These are phyloP conservation scores for Microtus pennsylvanicus DNA, from an alignment of 2,113 vertebrate species.

Conservation along the genomic window DNA sequence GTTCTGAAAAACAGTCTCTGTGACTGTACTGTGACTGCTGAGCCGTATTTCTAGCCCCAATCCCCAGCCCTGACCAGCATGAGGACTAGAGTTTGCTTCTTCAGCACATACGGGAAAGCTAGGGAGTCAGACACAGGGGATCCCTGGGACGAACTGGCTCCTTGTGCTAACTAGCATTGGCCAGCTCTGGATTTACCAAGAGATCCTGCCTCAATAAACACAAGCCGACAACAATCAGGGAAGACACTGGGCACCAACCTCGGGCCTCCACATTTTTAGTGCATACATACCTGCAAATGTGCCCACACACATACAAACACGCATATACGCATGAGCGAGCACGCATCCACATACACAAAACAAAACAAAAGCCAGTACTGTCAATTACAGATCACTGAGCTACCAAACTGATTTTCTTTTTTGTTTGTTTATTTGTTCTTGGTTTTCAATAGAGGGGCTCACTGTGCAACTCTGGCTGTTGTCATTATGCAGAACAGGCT, in stretches of 20 bases:
- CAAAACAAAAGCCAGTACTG: not conserved
- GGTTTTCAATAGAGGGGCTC: not conserved
- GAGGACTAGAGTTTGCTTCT: not conserved
- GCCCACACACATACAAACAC: not conserved
- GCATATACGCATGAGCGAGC: not conserved
- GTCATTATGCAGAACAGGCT: not conserved
- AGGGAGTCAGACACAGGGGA: not conserved
- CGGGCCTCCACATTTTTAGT: not conserved
- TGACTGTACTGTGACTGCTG: not conserved
- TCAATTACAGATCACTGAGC: slow-evolving; percentile 23
- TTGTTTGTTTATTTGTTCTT: not conserved
- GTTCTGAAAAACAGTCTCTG: not conserved
- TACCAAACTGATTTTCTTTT: not conserved
- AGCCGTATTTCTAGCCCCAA: not conserved
- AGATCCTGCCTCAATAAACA: not conserved
- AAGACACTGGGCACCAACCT: not conserved
- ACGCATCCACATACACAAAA: not conserved
- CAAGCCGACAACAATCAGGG: too few relatives aligned
- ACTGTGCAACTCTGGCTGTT: not conserved
- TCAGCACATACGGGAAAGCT: not conserved
- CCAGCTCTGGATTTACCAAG: not conserved
- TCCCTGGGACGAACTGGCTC: not conserved
- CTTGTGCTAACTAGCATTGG: not conserved
- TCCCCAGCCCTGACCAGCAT: not conserved
- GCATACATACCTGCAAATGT: not conserved